Conservation (phyloP, 2,888 invertebrate genomes). For the Troides aeacus region DNA sequence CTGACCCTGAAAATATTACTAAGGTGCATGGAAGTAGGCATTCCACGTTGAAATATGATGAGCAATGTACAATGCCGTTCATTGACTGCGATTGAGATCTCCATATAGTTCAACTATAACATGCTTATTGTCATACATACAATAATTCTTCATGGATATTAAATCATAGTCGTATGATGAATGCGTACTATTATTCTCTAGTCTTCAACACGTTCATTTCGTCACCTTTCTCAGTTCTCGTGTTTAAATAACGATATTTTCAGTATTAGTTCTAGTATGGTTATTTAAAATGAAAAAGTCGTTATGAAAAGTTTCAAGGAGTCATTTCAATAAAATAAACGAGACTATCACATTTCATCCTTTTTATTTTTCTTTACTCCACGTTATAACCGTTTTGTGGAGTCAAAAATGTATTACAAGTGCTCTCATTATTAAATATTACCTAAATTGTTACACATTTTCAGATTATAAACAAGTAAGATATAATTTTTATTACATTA, state of each 20-base stretch:
- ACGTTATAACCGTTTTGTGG: too few species aligned
- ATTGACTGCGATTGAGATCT: conserved; percentile 54
- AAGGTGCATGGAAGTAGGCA: conserved; percentile 49
- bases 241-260: neutral
- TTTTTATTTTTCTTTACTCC: too few species aligned
- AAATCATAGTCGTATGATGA: neutral
- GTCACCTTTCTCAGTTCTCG: neutral
- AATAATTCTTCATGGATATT: neutral
- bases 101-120: conserved; percentile 35
- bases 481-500: too few species aligned
- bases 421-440: too few species aligned
- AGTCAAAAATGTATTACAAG: too few species aligned
- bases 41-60: conserved; percentile 48
- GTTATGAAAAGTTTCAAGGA: too few species aligned
- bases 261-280: neutral
- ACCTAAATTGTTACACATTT: too few species aligned
- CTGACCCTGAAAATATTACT: conserved; percentile 71
- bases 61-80: conserved; percentile 62
- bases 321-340: too few species aligned
- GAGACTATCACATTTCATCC: too few species aligned
- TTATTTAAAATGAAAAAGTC: neutral
- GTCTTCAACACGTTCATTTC: neutral
- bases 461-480: too few species aligned
- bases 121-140: conserved; percentile 3
- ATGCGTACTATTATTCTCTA: neutral